phyloP scores from a whole-genome alignment of 2,888 invertebrate genomes.

The Drosophila koepferae region DNA sequence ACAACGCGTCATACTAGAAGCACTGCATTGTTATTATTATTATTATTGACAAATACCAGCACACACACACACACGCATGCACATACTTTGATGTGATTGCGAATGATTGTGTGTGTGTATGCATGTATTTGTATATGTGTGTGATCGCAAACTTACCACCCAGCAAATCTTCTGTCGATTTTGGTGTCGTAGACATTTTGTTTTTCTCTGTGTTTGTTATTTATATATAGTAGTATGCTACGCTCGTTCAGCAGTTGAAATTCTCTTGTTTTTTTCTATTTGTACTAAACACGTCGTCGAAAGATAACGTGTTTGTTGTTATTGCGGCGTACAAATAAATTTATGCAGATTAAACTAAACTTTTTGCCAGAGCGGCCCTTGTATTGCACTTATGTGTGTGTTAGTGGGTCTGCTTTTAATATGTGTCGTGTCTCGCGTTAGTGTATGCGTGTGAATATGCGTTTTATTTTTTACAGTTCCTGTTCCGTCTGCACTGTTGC shows the following conservation, averaged over 20 bases:
- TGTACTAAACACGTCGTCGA: constrained; percentile 61
- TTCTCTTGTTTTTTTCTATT: constrained; percentile 41
- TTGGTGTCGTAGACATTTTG: constrained; percentile 85
- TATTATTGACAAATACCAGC: constrained; percentile 53
- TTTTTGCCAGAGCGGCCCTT: constrained; percentile 70
- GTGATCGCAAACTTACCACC: constrained; percentile 83
- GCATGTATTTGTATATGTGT: constrained; percentile 8
- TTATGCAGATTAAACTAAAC: constrained; percentile 64
- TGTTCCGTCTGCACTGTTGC: constrained; percentile 52
- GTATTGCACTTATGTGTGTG: constrained; percentile 50
- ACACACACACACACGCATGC: constrained; percentile 22
- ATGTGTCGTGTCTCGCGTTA: constrained; percentile 30
- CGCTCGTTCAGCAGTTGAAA: constrained; percentile 29
- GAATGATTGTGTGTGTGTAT: constrained; percentile 5
- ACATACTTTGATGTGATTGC: constrained; percentile 4
- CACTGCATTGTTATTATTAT: constrained; percentile 65
- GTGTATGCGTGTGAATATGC: constrained; percentile 77
- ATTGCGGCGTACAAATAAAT: constrained; percentile 57
- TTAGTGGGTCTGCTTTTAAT: constrained; percentile 16
- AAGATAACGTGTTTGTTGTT: constrained; percentile 66
- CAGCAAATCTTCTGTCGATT: constrained; percentile 84
- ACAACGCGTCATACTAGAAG: constrained; percentile 43
- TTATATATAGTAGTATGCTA: constrained; percentile 27
- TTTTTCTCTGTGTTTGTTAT: constrained; percentile 49
- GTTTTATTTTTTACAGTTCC: constrained; percentile 74